phyloP scores from a whole-genome alignment of 2,888 invertebrate genomes.

The Chymomyza amoena region DNA sequence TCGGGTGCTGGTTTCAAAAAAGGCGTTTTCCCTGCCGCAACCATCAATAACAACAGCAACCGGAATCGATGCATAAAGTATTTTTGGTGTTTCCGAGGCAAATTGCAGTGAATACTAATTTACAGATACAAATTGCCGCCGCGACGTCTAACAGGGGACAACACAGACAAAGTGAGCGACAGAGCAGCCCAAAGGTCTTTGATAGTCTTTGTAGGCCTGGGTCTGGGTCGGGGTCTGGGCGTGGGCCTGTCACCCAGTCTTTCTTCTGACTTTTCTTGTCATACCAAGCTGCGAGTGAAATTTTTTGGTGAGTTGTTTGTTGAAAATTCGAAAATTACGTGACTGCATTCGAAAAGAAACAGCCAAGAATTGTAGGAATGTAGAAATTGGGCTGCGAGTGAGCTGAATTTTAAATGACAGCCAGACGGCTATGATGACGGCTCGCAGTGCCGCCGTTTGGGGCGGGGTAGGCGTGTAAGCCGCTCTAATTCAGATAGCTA shows the following conservation, averaged over 20 bases:
- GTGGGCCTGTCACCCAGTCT: neutral
- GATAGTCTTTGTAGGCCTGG: neutral
- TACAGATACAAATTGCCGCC: slow-evolving; percentile 68
- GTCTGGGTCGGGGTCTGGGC: neutral
- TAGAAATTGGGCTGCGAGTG: slow-evolving; percentile 68
- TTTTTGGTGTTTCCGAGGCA: slow-evolving; percentile 58
- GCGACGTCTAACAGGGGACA: slow-evolving; percentile 18
- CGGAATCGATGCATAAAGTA: slow-evolving; percentile 54
- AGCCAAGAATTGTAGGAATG: slow-evolving; percentile 65
- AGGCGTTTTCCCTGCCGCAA: neutral
- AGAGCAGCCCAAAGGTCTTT: neutral
- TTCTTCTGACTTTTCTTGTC: neutral
- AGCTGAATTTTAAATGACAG: slow-evolving; percentile 69
- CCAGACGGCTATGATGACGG: slow-evolving; percentile 2
- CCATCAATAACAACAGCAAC: slow-evolving; percentile 10
- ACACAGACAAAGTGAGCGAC: neutral
- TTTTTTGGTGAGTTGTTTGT: slow-evolving; percentile 49
- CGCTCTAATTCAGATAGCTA: slow-evolving; percentile 40
- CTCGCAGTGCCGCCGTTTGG: neutral
- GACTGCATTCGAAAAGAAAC: slow-evolving; percentile 68
- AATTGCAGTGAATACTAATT: slow-evolving; percentile 73
- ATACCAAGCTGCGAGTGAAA: slow-evolving; percentile 36
- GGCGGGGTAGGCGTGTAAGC: slow-evolving; percentile 21
- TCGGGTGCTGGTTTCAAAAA: neutral
- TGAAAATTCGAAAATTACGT: slow-evolving; percentile 73